phyloP scores from a whole-genome alignment of 2,888 invertebrate genomes.

The Priocnemis perturbator region DNA sequence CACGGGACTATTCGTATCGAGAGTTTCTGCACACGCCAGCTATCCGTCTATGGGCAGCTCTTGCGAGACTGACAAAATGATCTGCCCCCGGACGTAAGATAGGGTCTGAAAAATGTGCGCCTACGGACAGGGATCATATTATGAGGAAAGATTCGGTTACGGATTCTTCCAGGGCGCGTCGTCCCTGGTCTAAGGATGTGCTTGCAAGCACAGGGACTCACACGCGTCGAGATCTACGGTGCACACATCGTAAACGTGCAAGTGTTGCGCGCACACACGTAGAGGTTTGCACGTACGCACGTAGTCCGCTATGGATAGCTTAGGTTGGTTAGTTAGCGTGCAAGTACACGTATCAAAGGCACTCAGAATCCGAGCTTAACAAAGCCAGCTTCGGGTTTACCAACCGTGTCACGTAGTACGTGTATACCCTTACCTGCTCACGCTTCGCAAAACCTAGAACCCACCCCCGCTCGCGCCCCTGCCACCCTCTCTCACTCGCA shows the following conservation, averaged over 20 bases:
- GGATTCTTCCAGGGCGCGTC: background rate
- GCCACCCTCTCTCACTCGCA: conserved; percentile 33
- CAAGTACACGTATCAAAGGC: conserved; percentile 76
- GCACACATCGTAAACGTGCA: background rate
- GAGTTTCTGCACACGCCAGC: background rate
- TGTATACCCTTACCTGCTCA: conserved; percentile 72
- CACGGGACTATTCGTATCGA: background rate
- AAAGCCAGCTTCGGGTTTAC: conserved; percentile 74
- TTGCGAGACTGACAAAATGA: too few species aligned
- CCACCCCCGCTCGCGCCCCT: conserved; percentile 37
- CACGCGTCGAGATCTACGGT: background rate
- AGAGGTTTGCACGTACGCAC: conserved; percentile 30
- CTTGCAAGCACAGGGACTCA: background rate
- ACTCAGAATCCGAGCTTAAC: conserved; percentile 75
- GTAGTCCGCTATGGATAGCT: conserved; percentile 62
- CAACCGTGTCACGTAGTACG: conserved; percentile 74
- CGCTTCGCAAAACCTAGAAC: conserved; percentile 67
- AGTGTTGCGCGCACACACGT: too few species aligned
- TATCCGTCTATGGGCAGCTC: background rate
- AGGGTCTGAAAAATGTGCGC: too few species aligned
- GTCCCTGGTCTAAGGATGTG: conserved; percentile 29
- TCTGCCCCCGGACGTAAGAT: too few species aligned
- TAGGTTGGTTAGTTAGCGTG: conserved; percentile 76
- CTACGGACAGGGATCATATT: too few species aligned
- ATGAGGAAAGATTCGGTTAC: too few species aligned